Conservation (phyloP, 2,888 invertebrate species). For the Xanthorhoe designata region DNA sequence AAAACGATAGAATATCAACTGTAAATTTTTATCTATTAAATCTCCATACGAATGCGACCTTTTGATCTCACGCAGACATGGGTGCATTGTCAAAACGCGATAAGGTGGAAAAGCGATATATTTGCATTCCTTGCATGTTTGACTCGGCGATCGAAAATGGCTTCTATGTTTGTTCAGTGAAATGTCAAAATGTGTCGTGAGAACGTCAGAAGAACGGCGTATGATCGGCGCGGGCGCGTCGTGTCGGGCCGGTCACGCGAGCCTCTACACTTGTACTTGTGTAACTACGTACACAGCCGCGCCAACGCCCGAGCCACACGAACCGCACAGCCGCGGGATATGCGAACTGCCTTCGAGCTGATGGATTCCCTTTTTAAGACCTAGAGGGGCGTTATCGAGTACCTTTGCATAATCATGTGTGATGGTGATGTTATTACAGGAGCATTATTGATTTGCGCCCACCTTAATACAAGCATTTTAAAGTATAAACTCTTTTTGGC, state of each 20-base stretch:
- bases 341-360: slow-evolving; percentile 55
- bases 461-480: not conserved
- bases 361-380: slow-evolving; percentile 37
- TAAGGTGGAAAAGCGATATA: slow-evolving; percentile 54
- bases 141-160: slow-evolving; percentile 71
- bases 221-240: slow-evolving; percentile 65
- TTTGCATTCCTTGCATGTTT: slow-evolving; percentile 69
- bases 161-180: slow-evolving; percentile 81
- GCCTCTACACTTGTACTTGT: slow-evolving; percentile 64
- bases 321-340: slow-evolving; percentile 70
- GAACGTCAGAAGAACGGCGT: slow-evolving; percentile 68
- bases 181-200: slow-evolving; percentile 83
- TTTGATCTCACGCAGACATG: slow-evolving; percentile 54
- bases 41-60: slow-evolving; percentile 58
- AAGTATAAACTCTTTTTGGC: not conserved
- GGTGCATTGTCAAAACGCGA: slow-evolving; percentile 55
- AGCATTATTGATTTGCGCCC: not conserved
- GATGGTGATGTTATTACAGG: not conserved
- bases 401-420: slow-evolving; percentile 22
- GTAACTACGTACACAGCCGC: slow-evolving; percentile 43
- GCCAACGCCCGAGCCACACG: slow-evolving; percentile 46
- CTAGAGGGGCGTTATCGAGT: slow-evolving; percentile 15
- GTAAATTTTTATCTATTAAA: slow-evolving; percentile 59
- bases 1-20: slow-evolving; percentile 55
- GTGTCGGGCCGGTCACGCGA: slow-evolving; percentile 78